These are phyloP conservation scores for Bradypodion ventrale DNA, from an alignment of 2,797 vertebrate genomes.

Conservation along the genomic window DNA sequence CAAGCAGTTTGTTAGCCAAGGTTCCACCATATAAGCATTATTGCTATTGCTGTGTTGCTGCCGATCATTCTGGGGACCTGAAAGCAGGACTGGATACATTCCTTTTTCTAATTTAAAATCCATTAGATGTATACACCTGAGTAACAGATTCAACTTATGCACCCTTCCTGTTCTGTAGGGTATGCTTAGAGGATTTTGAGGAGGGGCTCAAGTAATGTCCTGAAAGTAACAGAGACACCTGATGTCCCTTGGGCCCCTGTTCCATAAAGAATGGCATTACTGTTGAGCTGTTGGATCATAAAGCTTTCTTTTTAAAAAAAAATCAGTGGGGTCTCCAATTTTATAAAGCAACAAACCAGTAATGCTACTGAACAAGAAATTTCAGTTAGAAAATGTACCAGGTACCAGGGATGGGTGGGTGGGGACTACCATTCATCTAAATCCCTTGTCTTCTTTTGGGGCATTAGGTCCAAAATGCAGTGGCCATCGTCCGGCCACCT, in stretches of 20 bases:
- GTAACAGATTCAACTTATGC: background rate
- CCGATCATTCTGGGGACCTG: background rate
- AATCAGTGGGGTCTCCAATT: no score
- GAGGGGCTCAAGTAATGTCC: no score
- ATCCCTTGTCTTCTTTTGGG: background rate
- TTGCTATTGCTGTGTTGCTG: background rate
- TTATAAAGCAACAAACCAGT: background rate
- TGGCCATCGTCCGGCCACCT: conserved; percentile 87
- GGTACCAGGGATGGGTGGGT: background rate
- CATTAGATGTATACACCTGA: no score
- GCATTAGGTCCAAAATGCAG: conserved; percentile 81
- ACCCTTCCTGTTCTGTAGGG: background rate
- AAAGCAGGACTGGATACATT: background rate
- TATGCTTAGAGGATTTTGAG: background rate
- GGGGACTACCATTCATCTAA: background rate
- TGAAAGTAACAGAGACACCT: background rate
- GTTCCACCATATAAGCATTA: no score
- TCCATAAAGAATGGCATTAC: background rate
- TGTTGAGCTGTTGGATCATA: background rate
- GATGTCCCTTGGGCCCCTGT: background rate
- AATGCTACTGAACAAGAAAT: background rate
- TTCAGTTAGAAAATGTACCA: background rate
- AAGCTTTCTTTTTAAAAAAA: background rate
- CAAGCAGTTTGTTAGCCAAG: no score
- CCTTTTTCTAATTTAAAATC: background rate